Evolutionary conservation across 2,888 invertebrate species (phyloP), one percentile per base, ranked within the genome.

Genomic region (Flexamia atlantica): DNA sequence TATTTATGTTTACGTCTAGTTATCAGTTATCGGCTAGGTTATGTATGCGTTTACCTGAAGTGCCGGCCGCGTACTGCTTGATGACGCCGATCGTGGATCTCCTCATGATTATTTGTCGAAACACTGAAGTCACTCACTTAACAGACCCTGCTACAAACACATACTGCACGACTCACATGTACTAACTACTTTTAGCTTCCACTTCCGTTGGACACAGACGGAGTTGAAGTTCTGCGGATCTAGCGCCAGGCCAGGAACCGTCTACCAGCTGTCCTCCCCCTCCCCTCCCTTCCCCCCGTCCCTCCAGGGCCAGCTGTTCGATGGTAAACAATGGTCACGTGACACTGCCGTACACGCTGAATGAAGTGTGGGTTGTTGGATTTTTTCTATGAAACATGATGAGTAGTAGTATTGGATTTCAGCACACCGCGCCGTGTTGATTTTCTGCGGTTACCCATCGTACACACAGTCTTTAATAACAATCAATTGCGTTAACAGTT

Each of bases 241-340:
- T 57, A 57, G 57, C 57, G 57, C 57, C n/a, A n/a, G n/a, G n/a
- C n/a, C n/a, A 23, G 57, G 57, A 57, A 57, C 57, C 23, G 57
- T n/a, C n/a, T n/a, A n/a, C n/a, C n/a, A n/a, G n/a, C n/a, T n/a
- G n/a, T n/a, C n/a, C n/a, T n/a, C 57, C 57, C 57, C 57, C 57
- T 57, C 57, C 9, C 57, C 57, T 23, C 30, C 28, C 64, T 3
- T 30, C 28, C 20, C 30, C 30, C 28, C 64, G 17, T 30, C 14
- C 1, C 28, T 30, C 64, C 64, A 64, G 64, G 28, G 30, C 28
- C 64, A 64, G 64, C 64, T 64, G 64, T 64, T 64, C 12, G 25
- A 9, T 17, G 64, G 64, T 64, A 64, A 64, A 64, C 64, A 64
- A 64, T 64, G 17, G 28, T 9, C 64, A 64, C 64, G 64, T 64